These are phyloP conservation scores for Mesorhabditis sp. DNA, from an alignment of 2,888 invertebrate species.

Conservation along the genomic window DNA sequence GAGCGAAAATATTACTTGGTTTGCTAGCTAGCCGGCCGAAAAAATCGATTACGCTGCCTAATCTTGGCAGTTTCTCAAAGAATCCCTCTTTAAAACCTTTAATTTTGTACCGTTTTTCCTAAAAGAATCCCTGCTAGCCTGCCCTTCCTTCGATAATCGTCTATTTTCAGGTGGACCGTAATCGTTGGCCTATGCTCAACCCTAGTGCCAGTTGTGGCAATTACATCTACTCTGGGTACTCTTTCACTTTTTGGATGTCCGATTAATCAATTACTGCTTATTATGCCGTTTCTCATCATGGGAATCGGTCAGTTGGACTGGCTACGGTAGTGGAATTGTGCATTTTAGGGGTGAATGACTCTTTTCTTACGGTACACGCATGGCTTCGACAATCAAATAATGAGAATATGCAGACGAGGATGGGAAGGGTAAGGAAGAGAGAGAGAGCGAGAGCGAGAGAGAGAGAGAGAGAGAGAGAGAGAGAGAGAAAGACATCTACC, in stretches of 20 bases:
- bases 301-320: slow-evolving; percentile 38
- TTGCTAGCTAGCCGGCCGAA: too few relatives aligned
- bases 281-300: slow-evolving; percentile 57
- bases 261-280: slow-evolving; percentile 51
- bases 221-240: slow-evolving; percentile 49
- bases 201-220: slow-evolving; percentile 48
- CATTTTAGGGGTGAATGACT: slow-evolving; percentile 48
- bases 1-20: too few relatives aligned
- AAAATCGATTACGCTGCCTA: too few relatives aligned
- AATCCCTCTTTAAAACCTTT: too few relatives aligned
- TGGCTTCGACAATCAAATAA: slow-evolving; percentile 33
- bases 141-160: neutral
- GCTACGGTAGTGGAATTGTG: neutral
- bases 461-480: too few relatives aligned
- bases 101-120: neutral
- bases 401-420: slow-evolving; percentile 15
- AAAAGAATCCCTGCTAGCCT: neutral
- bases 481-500: too few relatives aligned
- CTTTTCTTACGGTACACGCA: slow-evolving; percentile 52
- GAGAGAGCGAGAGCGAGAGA: too few relatives aligned
- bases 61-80: too few relatives aligned
- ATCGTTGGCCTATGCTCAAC: slow-evolving; percentile 42
- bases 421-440: slow-evolving; percentile 25
- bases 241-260: slow-evolving; percentile 42
- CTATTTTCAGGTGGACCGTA: slow-evolving; percentile 17